Base-by-base conservation (phyloP, 92 coral and sea anemone genomes). In the Meandrina meandrites region DNA sequence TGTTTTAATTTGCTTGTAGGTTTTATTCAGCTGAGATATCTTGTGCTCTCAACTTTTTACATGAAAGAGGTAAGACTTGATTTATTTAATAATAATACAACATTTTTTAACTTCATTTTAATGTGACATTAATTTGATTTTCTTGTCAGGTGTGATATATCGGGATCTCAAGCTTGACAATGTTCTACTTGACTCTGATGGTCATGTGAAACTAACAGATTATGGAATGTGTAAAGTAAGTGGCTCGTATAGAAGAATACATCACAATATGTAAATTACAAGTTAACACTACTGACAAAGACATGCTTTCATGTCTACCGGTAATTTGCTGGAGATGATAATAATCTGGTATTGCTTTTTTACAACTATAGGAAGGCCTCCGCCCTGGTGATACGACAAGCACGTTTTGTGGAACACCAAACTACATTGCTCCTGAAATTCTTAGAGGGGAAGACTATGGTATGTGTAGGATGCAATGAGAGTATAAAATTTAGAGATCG, bases 201-300 rank as follows among this genome's bases (percentile, higher is more conserved):
- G 99, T n/a, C 99, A 97, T 79, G 94, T 97, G 86, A 97, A 97
- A 89, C 88, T 97, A 14, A 97, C 99, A 74, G 99, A 97, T 86
- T 97, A 97, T 73, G 99, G 99, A 82, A 97, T 97, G 99, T 97
- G 99, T 84, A 97, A 97, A 93, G 99, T 97, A 84, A 80, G 92
- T 81, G 40, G 16, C 22, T 19, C 21, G 16, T 37, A 47, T 32
- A 22, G 42, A 13, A 17, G 32, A 68, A 40, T 27, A 24, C 28
- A 35, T 9, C 8, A 19, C 24, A 37, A 75, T 76, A 0, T 79
- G 42, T 56, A 40, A 67, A 30, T n/a, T n/a, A n/a, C n/a, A n/a
- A n/a, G 1, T 78, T 1, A 28, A 54, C 22, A 2, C 62, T 53
- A 53, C 57, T 53, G 1, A 56, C 22, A 56, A 76, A 37, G n/a